phyloP scores from a whole-genome alignment of 35 echinoderm and acorn worm genomes.

The Apostichopus japonicus region DNA sequence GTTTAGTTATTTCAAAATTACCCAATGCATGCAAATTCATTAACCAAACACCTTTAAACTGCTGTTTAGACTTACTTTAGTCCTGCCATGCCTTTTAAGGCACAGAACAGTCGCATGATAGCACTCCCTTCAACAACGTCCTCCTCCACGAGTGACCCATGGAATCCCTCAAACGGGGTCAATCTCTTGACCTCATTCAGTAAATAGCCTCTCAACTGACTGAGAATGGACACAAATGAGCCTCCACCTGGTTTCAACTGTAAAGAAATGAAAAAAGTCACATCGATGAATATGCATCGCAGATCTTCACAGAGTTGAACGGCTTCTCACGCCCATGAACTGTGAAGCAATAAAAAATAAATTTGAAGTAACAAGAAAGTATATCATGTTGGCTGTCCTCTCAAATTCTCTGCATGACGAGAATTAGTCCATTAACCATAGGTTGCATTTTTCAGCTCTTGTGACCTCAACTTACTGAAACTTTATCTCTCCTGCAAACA shows the following conservation, averaged over 20 bases:
- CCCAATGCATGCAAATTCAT: no score
- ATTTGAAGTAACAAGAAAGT: background rate
- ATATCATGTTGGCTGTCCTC: background rate
- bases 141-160: constrained; percentile 69
- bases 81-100: constrained; percentile 92
- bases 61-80: constrained; percentile 83
- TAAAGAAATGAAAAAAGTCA: background rate
- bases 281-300: background rate
- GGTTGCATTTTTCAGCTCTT: no score
- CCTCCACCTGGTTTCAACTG: constrained; percentile 35
- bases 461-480: no score
- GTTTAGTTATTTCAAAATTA: no score
- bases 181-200: constrained; percentile 81
- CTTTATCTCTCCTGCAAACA: no score
- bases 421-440: no score
- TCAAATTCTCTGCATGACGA: no score
- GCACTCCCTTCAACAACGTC: constrained; percentile 97
- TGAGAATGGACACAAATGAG: constrained; percentile 45
- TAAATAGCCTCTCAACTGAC: constrained; percentile 67
- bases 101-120: constrained; percentile 96
- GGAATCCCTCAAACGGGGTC: constrained; percentile 74
- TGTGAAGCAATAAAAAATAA: no score
- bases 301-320: background rate
- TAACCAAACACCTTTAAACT: no score
- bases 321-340: background rate